Evolutionary conservation across 2,113 vertebrate species (phyloP).

Genomic region (Mus spicilegus): DNA sequence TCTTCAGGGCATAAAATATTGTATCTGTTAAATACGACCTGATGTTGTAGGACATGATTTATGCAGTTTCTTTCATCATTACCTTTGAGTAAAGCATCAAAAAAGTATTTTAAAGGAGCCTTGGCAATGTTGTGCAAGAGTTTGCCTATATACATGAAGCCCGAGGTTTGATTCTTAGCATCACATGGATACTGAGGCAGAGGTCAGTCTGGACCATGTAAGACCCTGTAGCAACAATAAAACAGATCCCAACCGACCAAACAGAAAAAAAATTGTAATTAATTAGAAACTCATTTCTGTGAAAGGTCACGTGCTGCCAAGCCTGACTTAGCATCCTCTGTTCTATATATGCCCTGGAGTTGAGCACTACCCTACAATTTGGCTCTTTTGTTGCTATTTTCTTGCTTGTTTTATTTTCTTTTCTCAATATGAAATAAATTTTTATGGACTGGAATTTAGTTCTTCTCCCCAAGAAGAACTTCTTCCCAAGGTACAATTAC

Average conservation of each 20-base stretch:
- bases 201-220: neutral
- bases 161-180: neutral
- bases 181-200: neutral
- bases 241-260: neutral
- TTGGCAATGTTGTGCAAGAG: neutral
- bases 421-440: neutral
- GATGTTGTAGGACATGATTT: neutral
- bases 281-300: neutral
- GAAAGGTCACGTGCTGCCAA: neutral
- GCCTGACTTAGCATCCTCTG: neutral
- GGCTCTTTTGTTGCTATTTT: too few relatives aligned
- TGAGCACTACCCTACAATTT: neutral
- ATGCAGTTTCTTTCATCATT: neutral
- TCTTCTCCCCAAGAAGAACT: neutral
- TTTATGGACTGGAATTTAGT: neutral
- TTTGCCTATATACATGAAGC: neutral
- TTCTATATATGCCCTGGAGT: too few relatives aligned
- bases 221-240: neutral
- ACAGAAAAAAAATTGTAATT: neutral
- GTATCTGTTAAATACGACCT: neutral
- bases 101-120: neutral
- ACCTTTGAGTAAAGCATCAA: slow-evolving; percentile 19
- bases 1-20: neutral
- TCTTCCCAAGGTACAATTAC: neutral
- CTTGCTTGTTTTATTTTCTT: neutral